Conservation (phyloP, 2,113 vertebrate genomes). For the Tor tambroides region DNA sequence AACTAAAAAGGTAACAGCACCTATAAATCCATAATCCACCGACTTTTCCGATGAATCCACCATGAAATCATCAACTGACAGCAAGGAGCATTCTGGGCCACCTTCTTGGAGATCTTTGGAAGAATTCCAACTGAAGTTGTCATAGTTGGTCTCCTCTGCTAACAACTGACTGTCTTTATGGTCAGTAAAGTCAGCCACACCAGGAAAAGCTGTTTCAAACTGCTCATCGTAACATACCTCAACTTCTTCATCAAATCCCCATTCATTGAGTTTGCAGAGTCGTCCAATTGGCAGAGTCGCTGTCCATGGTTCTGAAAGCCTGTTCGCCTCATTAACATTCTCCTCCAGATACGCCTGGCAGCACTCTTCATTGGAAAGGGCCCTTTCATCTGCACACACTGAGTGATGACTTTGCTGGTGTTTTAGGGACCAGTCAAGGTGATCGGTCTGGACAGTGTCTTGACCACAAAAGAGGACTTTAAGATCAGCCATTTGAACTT, state of each 20-base stretch:
- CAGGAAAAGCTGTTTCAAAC: conserved; percentile 82
- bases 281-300: conserved; percentile 43
- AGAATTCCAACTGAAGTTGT: conserved; percentile 63
- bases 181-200: conserved; percentile 78
- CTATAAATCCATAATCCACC: conserved; percentile 93
- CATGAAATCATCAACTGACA: conserved; percentile 84
- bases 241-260: conserved; percentile 62
- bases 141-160: conserved; percentile 53
- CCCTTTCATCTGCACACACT: conserved; percentile 49
- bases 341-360: conserved; percentile 56
- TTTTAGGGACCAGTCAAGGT: conserved; percentile 62
- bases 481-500: conserved; percentile 76
- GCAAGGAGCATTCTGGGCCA: conserved; percentile 78
- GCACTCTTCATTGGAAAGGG: conserved; percentile 51
- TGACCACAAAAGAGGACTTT: conserved; percentile 82
- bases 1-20: conserved; percentile 90
- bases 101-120: conserved; percentile 74
- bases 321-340: conserved; percentile 58
- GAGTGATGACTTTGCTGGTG: conserved; percentile 52
- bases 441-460: conserved; percentile 62
- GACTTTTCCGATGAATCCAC: conserved; percentile 83
- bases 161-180: conserved; percentile 69
- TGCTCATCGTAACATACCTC: conserved; percentile 79
- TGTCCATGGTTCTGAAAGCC: conserved; percentile 68
- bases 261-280: conserved; percentile 37